phyloP scores from a whole-genome alignment of 2,113 vertebrate species.

The Amazona vittata region DNA sequence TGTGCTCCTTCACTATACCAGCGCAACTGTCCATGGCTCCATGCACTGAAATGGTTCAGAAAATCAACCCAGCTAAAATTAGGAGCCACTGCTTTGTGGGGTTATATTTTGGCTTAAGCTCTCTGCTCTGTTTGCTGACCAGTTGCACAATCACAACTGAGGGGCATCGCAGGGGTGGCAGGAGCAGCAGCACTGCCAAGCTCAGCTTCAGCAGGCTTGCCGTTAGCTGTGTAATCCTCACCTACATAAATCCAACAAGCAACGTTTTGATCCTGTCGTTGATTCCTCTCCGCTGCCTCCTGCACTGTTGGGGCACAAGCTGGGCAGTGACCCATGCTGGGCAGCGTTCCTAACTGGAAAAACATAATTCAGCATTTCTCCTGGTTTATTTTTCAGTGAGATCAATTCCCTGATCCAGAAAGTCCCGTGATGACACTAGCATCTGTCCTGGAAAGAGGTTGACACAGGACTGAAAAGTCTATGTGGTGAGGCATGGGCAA shows the following conservation, averaged over 20 bases:
- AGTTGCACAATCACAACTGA: neutral
- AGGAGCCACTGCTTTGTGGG: neutral
- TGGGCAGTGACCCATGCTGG: neutral
- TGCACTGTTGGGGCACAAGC: neutral
- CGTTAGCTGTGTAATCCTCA: neutral
- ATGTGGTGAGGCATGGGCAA: rapidly evolving
- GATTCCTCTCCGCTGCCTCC: neutral
- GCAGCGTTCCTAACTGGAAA: neutral
- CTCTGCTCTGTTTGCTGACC: neutral
- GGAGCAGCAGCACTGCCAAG: neutral
- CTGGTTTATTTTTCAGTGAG: neutral
- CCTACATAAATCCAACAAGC: neutral
- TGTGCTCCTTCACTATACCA: neutral
- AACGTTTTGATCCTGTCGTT: neutral
- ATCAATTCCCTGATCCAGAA: neutral
- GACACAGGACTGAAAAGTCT: neutral
- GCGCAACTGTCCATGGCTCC: rapidly evolving
- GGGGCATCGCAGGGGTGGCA: neutral
- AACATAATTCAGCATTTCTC: neutral
- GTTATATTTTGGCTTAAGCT: neutral
- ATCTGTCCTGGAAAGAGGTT: neutral
- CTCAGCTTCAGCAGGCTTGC: neutral
- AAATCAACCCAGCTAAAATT: neutral
- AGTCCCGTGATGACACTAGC: neutral
- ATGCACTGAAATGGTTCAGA: neutral